phyloP scores from a whole-genome alignment of 2,888 invertebrate genomes.

The Acronicta leporina region DNA sequence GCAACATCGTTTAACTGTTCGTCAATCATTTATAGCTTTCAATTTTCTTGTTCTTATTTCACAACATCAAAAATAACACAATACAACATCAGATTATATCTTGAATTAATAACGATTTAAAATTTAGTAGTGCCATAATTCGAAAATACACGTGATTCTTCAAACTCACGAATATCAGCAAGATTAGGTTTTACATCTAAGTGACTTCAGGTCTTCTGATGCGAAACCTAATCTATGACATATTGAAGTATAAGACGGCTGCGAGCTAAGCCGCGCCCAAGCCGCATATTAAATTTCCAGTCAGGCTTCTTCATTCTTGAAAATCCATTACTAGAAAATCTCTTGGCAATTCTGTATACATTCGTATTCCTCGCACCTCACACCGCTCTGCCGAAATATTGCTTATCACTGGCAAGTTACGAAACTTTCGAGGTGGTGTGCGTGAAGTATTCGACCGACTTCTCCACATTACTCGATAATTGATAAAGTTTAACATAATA shows the following conservation, averaged over 20 bases:
- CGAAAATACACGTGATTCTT: too few species aligned
- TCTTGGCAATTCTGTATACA: slow-evolving; percentile 50
- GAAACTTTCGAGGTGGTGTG: slow-evolving; percentile 60
- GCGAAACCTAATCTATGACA: background rate
- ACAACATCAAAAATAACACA: too few species aligned
- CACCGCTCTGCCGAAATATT: slow-evolving; percentile 58
- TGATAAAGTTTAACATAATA: slow-evolving; percentile 80
- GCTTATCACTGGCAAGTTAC: slow-evolving; percentile 69
- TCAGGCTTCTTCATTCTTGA: slow-evolving; percentile 29
- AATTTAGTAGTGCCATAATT: too few species aligned
- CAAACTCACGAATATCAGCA: too few species aligned
- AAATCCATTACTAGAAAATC: slow-evolving; percentile 45
- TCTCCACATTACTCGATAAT: slow-evolving; percentile 82
- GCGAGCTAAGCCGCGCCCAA: slow-evolving; percentile 5
- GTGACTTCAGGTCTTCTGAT: background rate
- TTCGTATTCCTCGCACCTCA: slow-evolving; percentile 62
- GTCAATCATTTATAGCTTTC: slow-evolving; percentile 10
- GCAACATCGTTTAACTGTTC: slow-evolving; percentile 16
- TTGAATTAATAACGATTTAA: too few species aligned
- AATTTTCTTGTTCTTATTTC: background rate
- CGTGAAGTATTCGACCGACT: slow-evolving; percentile 75
- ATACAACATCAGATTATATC: background rate
- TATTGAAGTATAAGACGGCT: slow-evolving; percentile 1
- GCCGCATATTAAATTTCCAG: slow-evolving; percentile 44
- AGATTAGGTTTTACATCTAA: background rate